Conservation (phyloP, 2,888 invertebrate genomes). For the Pecten maximus region DNA sequence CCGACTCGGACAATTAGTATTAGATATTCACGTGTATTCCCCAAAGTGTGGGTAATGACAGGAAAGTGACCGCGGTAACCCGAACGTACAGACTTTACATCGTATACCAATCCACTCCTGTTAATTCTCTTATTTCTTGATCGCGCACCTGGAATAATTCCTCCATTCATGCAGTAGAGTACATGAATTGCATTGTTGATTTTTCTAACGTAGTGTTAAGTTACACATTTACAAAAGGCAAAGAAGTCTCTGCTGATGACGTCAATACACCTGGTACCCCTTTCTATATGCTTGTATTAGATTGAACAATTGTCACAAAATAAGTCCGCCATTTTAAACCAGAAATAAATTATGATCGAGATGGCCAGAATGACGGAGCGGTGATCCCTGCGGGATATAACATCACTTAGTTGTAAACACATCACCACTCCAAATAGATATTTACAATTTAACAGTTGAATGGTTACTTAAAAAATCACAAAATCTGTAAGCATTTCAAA, state of each 20-base stretch:
- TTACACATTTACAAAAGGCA: background rate
- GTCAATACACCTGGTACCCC: background rate
- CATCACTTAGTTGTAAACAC: background rate
- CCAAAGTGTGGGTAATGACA: background rate
- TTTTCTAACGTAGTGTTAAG: background rate
- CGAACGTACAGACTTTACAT: background rate
- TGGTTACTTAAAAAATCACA: background rate
- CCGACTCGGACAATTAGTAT: background rate
- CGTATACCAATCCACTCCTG: background rate
- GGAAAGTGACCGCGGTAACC: background rate
- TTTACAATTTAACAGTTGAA: background rate
- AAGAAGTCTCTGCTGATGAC: background rate
- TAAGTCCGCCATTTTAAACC: background rate
- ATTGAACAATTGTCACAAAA: background rate
- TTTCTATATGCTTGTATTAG: background rate
- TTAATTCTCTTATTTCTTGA: conserved; percentile 13
- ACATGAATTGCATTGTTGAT: conserved; percentile 16
- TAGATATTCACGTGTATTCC: background rate
- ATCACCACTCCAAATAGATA: background rate
- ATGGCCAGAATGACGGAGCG: background rate
- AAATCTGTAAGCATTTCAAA: background rate
- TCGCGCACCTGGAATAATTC: conserved; percentile 10
- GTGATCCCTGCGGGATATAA: background rate
- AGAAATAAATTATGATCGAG: background rate
- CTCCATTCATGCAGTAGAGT: background rate